Conservation (phyloP, 2,888 invertebrate genomes). For the Drosophila birchii region DNA sequence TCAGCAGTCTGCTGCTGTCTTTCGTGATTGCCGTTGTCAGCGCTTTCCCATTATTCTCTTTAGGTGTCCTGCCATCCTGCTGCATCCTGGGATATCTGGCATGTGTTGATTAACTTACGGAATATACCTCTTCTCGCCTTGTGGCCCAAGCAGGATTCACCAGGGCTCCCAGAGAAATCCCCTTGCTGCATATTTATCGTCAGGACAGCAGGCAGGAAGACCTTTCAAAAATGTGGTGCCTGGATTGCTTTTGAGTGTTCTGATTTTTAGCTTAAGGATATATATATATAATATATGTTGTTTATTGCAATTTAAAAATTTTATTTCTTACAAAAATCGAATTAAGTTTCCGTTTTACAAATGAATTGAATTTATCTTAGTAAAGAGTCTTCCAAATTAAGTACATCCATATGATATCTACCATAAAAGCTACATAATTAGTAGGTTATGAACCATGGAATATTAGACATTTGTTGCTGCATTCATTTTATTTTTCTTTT, state of each 20-base stretch:
- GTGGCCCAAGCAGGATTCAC: neutral
- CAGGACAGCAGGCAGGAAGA: neutral
- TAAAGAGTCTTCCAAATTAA: neutral
- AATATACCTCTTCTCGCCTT: neutral
- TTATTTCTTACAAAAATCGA: neutral
- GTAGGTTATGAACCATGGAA: neutral
- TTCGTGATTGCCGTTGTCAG: neutral
- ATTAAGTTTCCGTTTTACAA: neutral
- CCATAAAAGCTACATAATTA: neutral
- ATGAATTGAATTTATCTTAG: neutral
- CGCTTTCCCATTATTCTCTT: neutral
- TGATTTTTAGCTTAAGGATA: neutral
- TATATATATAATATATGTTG: too few relatives aligned
- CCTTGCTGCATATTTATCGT: conserved; percentile 5
- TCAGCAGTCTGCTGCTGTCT: neutral
- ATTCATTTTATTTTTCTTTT: neutral
- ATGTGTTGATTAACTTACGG: conserved; percentile 12
- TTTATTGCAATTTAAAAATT: neutral
- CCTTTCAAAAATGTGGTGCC: neutral
- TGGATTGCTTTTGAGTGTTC: too few relatives aligned
- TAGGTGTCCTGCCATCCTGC: neutral
- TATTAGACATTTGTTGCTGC: neutral
- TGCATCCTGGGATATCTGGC: conserved; percentile 5
- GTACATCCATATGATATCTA: neutral
- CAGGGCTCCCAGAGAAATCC: neutral